These are phyloP conservation scores for Myotis planiceps DNA, from an alignment of 2,797 vertebrate species.

Conservation along the genomic window DNA sequence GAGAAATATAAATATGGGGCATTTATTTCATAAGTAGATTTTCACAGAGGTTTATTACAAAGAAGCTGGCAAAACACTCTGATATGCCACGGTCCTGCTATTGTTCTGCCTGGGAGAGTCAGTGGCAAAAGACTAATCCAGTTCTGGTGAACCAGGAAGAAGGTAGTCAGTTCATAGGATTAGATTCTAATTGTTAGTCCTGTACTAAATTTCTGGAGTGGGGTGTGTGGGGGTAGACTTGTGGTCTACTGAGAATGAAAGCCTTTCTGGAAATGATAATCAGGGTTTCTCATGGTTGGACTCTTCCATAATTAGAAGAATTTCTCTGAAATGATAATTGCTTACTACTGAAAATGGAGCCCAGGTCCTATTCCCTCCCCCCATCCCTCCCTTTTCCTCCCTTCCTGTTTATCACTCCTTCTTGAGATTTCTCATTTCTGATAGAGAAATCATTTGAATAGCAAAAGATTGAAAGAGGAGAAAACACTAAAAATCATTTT, in stretches of 20 bases:
- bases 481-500: background rate
- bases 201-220: background rate
- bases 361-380: background rate
- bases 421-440: constrained; percentile 5
- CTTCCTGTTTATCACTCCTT: background rate
- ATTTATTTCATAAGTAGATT: background rate
- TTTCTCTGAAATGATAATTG: background rate
- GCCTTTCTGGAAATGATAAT: background rate
- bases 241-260: background rate
- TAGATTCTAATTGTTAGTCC: background rate
- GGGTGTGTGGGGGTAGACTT: background rate
- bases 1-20: background rate
- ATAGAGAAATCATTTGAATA: background rate
- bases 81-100: background rate
- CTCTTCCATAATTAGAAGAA: background rate
- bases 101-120: background rate
- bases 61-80: background rate
- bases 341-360: background rate
- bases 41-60: background rate
- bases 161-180: background rate
- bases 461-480: background rate
- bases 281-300: background rate
- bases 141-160: background rate
- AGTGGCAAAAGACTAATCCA: background rate
- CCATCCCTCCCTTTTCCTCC: background rate